Percentiles rank a stretch among this genome's conserved stretches.
These are phyloP conservation scores for Plotosus lineatus DNA, from an alignment of 2,113 vertebrate species.

Conservation along the genomic window DNA sequence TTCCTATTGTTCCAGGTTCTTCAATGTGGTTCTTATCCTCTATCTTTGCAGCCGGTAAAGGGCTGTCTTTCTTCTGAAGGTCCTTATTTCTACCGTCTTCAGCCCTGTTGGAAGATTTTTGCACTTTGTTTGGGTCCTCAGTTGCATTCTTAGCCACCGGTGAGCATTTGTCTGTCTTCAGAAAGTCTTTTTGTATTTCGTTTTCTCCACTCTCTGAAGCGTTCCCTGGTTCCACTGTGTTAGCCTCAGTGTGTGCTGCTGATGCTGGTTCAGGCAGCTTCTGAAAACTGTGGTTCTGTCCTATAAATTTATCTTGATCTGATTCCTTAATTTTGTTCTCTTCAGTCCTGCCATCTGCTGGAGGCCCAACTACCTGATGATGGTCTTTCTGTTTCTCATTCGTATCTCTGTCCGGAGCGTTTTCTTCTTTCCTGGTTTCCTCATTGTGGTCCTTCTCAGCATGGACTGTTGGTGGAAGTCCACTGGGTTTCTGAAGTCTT, in stretches of 20 bases:
- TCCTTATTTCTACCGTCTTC: slow-evolving; percentile 2
- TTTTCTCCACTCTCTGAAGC: not conserved
- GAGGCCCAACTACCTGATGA: not conserved
- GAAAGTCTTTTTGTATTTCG: not conserved
- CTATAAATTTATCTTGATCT: not conserved
- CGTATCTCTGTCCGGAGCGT: not conserved
- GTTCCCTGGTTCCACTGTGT: not conserved
- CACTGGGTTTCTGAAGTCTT: not conserved
- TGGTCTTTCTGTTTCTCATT: not conserved
- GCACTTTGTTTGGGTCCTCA: slow-evolving; percentile 12
- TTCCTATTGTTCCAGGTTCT: slow-evolving; percentile 1
- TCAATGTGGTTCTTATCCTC: not conserved
- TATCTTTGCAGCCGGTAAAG: not conserved
- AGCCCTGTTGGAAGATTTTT: not conserved
- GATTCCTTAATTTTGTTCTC: slow-evolving; percentile 23
- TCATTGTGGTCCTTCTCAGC: slow-evolving; percentile 13
- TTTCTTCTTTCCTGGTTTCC: not conserved
- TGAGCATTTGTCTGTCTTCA: not conserved
- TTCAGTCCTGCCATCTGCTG: not conserved
- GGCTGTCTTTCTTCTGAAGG: not conserved
- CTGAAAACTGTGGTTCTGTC: not conserved
- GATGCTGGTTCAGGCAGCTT: not conserved
- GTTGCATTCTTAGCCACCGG: not conserved
- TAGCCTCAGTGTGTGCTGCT: not conserved
- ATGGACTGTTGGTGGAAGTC: not conserved